Conservation (phyloP, 2,888 invertebrate species). For the Spodoptera littoralis region DNA sequence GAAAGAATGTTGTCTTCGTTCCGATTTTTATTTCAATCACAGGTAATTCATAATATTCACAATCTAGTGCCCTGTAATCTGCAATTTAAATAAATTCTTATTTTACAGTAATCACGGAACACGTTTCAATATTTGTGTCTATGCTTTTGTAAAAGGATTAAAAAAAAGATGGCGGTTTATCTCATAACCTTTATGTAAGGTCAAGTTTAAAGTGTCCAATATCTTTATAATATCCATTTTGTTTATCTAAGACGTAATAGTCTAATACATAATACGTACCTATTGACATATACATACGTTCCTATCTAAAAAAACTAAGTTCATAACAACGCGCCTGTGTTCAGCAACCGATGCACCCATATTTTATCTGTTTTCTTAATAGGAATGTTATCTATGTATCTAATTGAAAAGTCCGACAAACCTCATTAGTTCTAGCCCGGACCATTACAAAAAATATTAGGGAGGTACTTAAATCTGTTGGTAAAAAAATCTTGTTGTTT, state of each 20-base stretch:
- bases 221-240: slow-evolving; percentile 16
- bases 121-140: slow-evolving; percentile 1
- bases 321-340: neutral
- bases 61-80: neutral
- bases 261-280: neutral
- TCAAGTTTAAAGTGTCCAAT: slow-evolving; percentile 25
- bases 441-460: neutral
- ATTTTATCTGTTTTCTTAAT: too few relatives aligned
- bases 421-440: neutral
- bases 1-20: slow-evolving; percentile 4
- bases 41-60: neutral
- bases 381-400: too few relatives aligned
- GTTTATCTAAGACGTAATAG: slow-evolving; percentile 6
- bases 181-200: slow-evolving; percentile 24
- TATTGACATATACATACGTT: neutral
- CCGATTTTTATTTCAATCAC: neutral
- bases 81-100: neutral
- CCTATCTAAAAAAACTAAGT: too few relatives aligned
- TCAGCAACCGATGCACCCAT: too few relatives aligned
- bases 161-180: slow-evolving; percentile 36
- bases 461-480: slow-evolving; percentile 16
- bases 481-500: slow-evolving; percentile 37
- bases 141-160: slow-evolving; percentile 36
- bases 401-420: too few relatives aligned
- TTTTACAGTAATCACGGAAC: neutral